Conservation (phyloP, 2,797 vertebrate genomes). For the Myotis vivesi region DNA sequence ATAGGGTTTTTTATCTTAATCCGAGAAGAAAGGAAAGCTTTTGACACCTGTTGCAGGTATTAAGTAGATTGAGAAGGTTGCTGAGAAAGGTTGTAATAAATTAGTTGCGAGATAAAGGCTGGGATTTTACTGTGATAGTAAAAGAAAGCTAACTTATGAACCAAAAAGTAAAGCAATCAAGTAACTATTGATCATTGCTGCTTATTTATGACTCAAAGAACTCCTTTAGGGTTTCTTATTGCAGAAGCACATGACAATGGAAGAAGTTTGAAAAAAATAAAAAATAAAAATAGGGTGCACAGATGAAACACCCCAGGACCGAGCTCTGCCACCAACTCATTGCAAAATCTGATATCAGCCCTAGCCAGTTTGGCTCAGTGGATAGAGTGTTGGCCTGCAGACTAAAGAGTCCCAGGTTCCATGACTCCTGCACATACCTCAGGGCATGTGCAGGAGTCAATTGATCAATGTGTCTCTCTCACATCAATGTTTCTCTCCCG, state of each 20-base stretch:
- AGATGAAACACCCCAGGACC: background rate
- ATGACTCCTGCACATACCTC: no score
- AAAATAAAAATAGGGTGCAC: background rate
- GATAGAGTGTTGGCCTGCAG: no score
- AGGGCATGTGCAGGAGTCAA: no score
- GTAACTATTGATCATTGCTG: background rate
- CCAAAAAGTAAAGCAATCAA: background rate
- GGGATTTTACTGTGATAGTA: background rate
- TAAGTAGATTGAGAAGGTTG: background rate
- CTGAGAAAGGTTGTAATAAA: background rate
- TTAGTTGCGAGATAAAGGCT: background rate
- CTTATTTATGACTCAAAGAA: background rate
- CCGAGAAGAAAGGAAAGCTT: constrained; percentile 5
- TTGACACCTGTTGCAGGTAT: background rate
- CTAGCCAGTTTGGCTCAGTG: no score
- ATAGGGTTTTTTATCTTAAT: background rate
- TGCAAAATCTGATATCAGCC: background rate
- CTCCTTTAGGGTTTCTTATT: background rate
- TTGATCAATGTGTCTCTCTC: no score
- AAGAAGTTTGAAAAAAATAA: constrained; percentile 7
- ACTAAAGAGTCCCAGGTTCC: no score
- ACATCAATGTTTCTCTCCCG: no score
- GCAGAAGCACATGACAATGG: background rate
- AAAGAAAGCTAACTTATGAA: background rate
- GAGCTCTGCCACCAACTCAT: background rate